Conservation (phyloP, 2,113 vertebrate genomes). For the Lathamus discolor region DNA sequence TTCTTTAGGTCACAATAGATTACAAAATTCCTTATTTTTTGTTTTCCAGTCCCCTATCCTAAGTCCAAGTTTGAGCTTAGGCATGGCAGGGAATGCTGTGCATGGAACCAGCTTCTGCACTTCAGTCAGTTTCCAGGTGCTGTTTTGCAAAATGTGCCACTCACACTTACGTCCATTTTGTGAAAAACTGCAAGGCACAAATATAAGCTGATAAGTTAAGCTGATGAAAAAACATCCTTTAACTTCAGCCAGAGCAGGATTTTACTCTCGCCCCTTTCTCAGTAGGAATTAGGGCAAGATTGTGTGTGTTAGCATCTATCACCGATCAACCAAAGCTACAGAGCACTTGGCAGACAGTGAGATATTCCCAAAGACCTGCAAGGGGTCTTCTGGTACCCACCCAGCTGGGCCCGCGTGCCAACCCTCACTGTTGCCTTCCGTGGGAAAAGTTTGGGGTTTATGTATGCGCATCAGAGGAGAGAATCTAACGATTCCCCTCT, state of each 20-base stretch:
- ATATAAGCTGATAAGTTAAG: not conserved
- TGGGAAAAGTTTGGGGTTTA: not conserved
- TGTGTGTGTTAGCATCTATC: not conserved
- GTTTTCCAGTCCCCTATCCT: not conserved
- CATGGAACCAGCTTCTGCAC: not conserved
- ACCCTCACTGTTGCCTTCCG: not conserved
- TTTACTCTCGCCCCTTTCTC: not conserved
- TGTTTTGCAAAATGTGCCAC: not conserved
- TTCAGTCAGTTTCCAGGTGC: fast-evolving
- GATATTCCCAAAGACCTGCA: not conserved
- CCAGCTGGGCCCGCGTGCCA: not conserved
- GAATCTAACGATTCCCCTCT: not conserved
- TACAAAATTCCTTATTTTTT: not conserved
- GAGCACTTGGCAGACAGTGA: not conserved
- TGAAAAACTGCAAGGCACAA: not conserved
- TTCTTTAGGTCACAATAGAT: not conserved
- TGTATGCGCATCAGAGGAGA: not conserved
- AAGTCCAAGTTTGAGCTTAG: not conserved
- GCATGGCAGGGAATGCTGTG: not conserved
- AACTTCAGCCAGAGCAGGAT: not conserved
- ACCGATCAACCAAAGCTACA: not conserved
- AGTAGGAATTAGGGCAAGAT: not conserved
- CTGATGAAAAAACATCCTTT: not conserved
- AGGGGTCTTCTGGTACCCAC: not conserved
- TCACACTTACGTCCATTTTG: not conserved